Evolutionary conservation across 2,113 vertebrate genomes (phyloP), one percentile per base, ranked within the genome.

Genomic region (Cacatua alba): DNA sequence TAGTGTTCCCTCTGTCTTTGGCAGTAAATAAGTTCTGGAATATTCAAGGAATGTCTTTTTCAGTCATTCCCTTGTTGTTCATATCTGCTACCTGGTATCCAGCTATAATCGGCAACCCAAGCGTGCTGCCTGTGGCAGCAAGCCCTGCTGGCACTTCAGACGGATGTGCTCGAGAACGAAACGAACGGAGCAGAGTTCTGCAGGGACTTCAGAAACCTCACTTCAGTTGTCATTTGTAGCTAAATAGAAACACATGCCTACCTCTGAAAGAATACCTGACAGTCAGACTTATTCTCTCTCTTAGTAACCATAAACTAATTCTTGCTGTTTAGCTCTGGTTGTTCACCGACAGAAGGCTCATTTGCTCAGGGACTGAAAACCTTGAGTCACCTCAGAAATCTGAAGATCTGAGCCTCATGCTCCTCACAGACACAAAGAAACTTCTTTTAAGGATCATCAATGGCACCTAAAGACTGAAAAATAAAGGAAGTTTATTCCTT

Each of bases 71-170:
- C 86, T 71, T 79, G 94, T 39, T 94, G 88, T 87, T 57, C 52
- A 64, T 94, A 92, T 82, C 52, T 89, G 89, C 48, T 94, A 94
- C 83, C 95, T 95, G 96, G 28, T 63, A 46, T 41, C 13, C 39
- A 49, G 91, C 60, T 81, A 94, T 94, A 97, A 95, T 83, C 57
- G 89, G 88, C 55, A 75, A 68, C 86, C 29, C 43, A 48, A 44
- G 64, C 0, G 1, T 39, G 51, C 68, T 84, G 72, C 44, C 39
- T n/a, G 39, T 79, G 86, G 57, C 92, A 94, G 82, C 33, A 48
- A 83, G 60, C 53, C 76, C 25, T 43, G 53, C 49, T 93, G 90
- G 59, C 10, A 9, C n/a, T 57, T 74, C 48, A 71, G 63, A 71
- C 0, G 0, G 67, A 70, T 81, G 64, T n/a, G 41, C 68, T 75